Evolutionary conservation across 1,140 invertebrate species (phyloP), one percentile per base, ranked within the genome.

Genomic region (Lerema accius): DNA sequence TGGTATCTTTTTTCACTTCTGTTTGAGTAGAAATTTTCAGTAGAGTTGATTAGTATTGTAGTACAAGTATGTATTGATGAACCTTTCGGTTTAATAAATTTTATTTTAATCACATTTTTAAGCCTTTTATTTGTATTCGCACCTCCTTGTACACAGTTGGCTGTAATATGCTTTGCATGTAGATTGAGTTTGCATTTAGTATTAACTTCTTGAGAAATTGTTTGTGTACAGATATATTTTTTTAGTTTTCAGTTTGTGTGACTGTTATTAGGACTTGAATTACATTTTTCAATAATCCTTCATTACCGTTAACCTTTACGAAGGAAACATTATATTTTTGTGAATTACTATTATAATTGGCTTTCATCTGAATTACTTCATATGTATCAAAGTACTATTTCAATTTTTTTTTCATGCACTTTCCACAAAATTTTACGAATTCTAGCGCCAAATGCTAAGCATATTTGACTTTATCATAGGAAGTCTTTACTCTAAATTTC

Each of bases 51-150:
- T 67, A 72, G 58, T 67, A 37, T 61, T 17, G 42, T 63, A 70
- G 11, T 51, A 42, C 28, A 1, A 32, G 35, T 69, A 67, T 68
- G 65, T 53, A 16, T 64, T 53, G 5, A 23, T 23, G 55, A 53
- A 40, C 58, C 49, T 40, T 63, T 50, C 67, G 60, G 56, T 28
- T 62, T 65, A 86, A 84, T 86, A 88, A 88, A 86, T 75, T 65
- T 45, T 82, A 80, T 85, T 79, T 86, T 84, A 80, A 63, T 75
- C 72, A 79, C 72, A 61, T 74, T 37, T 63, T 73, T 59, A 50
- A 67, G 84, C 71, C 80, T 88, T 88, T 88, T 82, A 86, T 88
- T 88, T 88, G 70, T 63, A 72, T 67, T 76, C 74, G 64, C 59
- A 65, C 56, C 69, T 60, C 13, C 53, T 64, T 32, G 15, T 42